Percentiles rank a stretch among this genome's conserved stretches.
These are phyloP conservation scores for Philereme vetulata DNA, from an alignment of 2,888 invertebrate species.

Conservation along the genomic window DNA sequence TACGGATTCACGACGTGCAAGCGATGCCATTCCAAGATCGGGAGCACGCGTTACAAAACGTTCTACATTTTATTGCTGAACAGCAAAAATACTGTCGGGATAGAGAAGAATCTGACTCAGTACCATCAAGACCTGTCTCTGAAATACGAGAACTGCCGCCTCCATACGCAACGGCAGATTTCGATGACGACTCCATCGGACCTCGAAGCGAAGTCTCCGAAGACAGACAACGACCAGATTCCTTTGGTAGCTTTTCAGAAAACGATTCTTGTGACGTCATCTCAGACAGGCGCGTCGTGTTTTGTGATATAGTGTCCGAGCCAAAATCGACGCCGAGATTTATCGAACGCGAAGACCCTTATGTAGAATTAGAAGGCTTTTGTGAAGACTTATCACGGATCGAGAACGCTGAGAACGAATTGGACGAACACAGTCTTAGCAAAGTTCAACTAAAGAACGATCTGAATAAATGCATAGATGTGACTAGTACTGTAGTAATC, in stretches of 20 bases:
- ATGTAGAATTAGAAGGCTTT: slow-evolving; percentile 72
- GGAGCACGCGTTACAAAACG: slow-evolving; percentile 88
- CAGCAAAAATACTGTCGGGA: slow-evolving; percentile 88
- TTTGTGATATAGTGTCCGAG: slow-evolving; percentile 75
- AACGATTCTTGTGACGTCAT: slow-evolving; percentile 77
- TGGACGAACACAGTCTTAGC: slow-evolving; percentile 66
- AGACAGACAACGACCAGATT: slow-evolving; percentile 75
- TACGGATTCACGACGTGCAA: slow-evolving; percentile 75
- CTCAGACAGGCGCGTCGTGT: slow-evolving; percentile 62
- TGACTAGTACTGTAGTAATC: slow-evolving; percentile 56
- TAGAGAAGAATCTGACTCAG: slow-evolving; percentile 83
- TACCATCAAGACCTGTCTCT: slow-evolving; percentile 80
- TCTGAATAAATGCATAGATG: slow-evolving; percentile 72
- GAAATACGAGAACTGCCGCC: slow-evolving; percentile 84
- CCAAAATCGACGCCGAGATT: slow-evolving; percentile 74
- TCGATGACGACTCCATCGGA: slow-evolving; percentile 76
- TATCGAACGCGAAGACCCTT: slow-evolving; percentile 77
- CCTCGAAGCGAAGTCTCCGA: slow-evolving; percentile 78
- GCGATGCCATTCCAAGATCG: slow-evolving; percentile 83
- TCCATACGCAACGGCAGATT: slow-evolving; percentile 77
- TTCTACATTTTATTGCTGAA: slow-evolving; percentile 89
- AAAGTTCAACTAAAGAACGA: slow-evolving; percentile 80
- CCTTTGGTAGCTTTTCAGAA: slow-evolving; percentile 78
- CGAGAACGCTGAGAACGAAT: slow-evolving; percentile 75
- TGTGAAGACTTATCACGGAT: slow-evolving; percentile 65